Conservation (phyloP, 2,113 vertebrate genomes). For the Serinus canaria region DNA sequence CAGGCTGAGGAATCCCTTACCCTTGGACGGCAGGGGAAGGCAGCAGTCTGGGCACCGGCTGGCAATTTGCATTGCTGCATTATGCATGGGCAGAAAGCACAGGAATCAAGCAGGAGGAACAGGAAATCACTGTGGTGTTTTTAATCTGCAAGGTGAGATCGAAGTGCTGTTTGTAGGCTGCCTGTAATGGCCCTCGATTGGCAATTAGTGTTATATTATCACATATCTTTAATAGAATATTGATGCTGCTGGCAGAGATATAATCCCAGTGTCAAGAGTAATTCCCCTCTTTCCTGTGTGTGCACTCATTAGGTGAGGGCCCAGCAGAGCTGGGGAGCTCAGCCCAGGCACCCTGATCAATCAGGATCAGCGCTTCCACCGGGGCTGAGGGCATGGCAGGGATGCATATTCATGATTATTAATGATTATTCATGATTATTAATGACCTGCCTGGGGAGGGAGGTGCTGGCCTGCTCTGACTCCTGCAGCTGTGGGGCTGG, state of each 20-base stretch:
- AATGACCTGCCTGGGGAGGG: neutral
- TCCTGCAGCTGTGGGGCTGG: fast-evolving
- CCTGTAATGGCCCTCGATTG: conserved; percentile 32
- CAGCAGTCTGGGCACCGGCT: conserved; percentile 18
- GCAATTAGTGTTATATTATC: conserved; percentile 59
- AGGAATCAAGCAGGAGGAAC: conserved; percentile 10
- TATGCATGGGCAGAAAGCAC: conserved; percentile 50
- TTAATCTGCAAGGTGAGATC: conserved; percentile 51
- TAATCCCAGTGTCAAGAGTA: conserved; percentile 50
- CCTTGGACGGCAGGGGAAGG: conserved; percentile 28
- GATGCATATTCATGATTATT: neutral
- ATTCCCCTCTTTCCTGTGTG: conserved; percentile 40
- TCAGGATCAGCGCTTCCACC: neutral
- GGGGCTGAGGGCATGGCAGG: neutral
- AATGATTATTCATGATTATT: neutral
- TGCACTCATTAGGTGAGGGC: neutral
- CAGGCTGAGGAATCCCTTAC: neutral
- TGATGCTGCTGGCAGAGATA: conserved; percentile 52
- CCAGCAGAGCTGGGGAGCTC: neutral
- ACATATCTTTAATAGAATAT: conserved; percentile 67
- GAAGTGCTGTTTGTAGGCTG: conserved; percentile 29
- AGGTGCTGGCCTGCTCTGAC: fast-evolving
- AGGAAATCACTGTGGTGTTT: conserved; percentile 57
- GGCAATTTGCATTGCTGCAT: conserved; percentile 38
- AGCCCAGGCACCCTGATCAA: conserved; percentile 13